Conservation (phyloP, 1,140 invertebrate genomes). For the Brachionus rotundiformis region DNA sequence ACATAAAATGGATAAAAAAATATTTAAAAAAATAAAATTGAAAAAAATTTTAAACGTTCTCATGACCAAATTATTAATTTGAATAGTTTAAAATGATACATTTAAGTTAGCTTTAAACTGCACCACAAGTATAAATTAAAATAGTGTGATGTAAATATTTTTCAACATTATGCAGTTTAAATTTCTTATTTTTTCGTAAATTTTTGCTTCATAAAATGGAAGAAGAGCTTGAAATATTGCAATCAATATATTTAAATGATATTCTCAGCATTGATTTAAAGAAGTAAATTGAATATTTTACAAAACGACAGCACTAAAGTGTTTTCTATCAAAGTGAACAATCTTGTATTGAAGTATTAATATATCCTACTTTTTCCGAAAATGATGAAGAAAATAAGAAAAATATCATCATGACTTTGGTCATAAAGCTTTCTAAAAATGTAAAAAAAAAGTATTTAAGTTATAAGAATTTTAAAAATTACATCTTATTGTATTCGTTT, state of each 20-base stretch:
- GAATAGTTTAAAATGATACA: not conserved
- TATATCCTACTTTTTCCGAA: conserved; percentile 21
- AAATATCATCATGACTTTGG: not conserved
- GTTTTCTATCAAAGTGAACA: not conserved
- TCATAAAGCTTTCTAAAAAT: conserved; percentile 22
- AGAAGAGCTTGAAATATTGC: conserved; percentile 44
- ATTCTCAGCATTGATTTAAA: not conserved
- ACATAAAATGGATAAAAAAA: not conserved
- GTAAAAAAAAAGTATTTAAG: conserved; percentile 28
- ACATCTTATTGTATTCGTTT: not conserved
- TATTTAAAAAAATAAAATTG: not conserved
- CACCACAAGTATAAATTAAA: not conserved
- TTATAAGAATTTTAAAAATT: not conserved
- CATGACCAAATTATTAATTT: not conserved
- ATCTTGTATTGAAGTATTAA: not conserved
- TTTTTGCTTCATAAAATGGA: conserved; percentile 26
- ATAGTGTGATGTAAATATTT: not conserved
- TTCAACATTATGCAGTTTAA: not conserved
- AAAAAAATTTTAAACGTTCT: not conserved
- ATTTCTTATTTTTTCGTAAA: conserved; percentile 21
- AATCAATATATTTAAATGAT: conserved; percentile 44
- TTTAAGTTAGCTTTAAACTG: conserved; percentile 40
- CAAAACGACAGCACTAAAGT: too few relatives aligned
- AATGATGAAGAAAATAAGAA: conserved; percentile 34
- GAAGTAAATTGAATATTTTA: not conserved